A percentile compares a stretch with the other conserved stretches of the same genome.
These are phyloP conservation scores for Heliothis virescens DNA, from an alignment of 1,140 invertebrate species.

Conservation along the genomic window DNA sequence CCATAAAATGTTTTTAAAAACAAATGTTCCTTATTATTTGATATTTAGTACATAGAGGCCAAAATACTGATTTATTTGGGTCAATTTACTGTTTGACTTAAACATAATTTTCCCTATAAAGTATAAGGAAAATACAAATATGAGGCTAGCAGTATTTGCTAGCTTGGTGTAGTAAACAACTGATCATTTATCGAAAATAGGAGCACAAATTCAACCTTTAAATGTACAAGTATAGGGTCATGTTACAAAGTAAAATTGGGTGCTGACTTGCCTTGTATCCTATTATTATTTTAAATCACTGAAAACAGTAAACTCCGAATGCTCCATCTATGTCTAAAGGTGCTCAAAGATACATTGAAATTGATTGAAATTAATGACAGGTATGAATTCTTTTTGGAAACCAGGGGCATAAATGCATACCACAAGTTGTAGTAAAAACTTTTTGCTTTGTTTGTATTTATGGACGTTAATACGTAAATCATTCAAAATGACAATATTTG, in stretches of 20 bases:
- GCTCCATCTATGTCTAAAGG: background rate
- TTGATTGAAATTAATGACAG: no score
- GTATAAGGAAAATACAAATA: conserved; percentile 13
- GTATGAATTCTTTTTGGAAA: background rate
- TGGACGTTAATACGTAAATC: conserved; percentile 6
- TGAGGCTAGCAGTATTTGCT: background rate
- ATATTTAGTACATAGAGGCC: background rate
- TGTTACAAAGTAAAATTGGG: no score
- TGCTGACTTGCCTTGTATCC: no score
- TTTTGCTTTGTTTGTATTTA: conserved; percentile 40
- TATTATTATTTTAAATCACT: no score
- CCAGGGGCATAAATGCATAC: background rate
- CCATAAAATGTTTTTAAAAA: no score
- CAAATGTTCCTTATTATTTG: background rate
- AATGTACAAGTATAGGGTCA: no score
- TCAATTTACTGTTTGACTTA: background rate
- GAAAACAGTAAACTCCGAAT: background rate
- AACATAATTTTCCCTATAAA: conserved; percentile 26
- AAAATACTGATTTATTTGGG: background rate
- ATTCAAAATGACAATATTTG: conserved; percentile 33
- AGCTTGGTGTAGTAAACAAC: background rate
- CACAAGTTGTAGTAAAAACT: conserved; percentile 19
- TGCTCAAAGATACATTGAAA: no score
- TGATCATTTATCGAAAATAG: background rate
- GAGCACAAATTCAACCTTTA: background rate